Evolutionary conservation across 2,888 invertebrate species (phyloP).

Genomic region (Eurytoma adleriae): DNA sequence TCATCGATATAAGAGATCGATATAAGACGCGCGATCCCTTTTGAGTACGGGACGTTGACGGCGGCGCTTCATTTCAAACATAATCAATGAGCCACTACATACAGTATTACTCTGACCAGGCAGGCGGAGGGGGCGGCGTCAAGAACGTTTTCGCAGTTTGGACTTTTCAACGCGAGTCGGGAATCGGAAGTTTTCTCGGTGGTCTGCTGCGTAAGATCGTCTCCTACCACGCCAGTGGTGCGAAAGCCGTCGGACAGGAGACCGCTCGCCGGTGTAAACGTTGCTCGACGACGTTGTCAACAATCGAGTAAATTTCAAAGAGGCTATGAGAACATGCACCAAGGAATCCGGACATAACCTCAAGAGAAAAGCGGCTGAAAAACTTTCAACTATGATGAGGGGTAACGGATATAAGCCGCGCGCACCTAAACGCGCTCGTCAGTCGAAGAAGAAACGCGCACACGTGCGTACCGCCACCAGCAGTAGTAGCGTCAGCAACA

Average conservation of each 20-base stretch:
- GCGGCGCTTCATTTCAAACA: constrained; percentile 45
- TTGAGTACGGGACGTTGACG: constrained; percentile 46
- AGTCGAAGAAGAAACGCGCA: constrained; percentile 3
- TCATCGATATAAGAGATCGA: constrained; percentile 52
- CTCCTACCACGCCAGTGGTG: background rate
- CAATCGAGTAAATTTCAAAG: background rate
- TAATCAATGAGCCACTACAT: constrained; percentile 19
- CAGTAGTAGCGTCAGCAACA: background rate
- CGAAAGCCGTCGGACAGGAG: constrained; percentile 20
- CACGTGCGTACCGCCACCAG: background rate
- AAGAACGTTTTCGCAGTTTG: constrained; percentile 36
- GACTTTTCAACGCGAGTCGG: constrained; percentile 32
- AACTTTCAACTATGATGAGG: background rate
- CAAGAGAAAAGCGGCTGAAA: constrained; percentile 15
- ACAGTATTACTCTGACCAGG: constrained; percentile 14
- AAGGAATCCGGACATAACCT: constrained; percentile 18
- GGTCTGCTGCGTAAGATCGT: constrained; percentile 4
- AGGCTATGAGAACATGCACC: background rate
- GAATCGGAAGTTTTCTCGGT: constrained; percentile 26
- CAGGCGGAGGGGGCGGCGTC: constrained; percentile 29
- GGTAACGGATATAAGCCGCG: constrained; percentile 22
- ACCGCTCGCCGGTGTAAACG: background rate
- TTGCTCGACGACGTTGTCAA: constrained; percentile 1
- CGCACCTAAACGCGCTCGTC: background rate
- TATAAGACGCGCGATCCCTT: constrained; percentile 21